phyloP scores from a whole-genome alignment of 2,888 invertebrate species.

The Oegoconia quadripuncta region DNA sequence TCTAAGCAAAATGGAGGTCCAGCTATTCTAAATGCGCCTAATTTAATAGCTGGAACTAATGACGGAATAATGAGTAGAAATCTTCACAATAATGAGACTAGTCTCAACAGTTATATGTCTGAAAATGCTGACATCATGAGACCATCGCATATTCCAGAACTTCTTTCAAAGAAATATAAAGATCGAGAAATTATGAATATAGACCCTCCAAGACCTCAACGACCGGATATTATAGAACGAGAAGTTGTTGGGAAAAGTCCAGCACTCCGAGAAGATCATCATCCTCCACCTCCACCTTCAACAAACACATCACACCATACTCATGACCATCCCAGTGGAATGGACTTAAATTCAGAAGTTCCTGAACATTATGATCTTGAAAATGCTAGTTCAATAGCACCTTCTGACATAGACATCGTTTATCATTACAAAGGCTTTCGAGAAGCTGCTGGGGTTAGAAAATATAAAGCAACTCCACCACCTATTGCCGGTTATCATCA shows the following conservation, averaged over 20 bases:
- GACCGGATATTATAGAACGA: constrained; percentile 96
- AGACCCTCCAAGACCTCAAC: constrained; percentile 87
- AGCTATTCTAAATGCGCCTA: constrained; percentile 84
- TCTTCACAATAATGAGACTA: constrained; percentile 84
- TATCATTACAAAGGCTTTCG: constrained; percentile 97
- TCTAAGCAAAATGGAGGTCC: constrained; percentile 88
- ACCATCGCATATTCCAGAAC: constrained; percentile 89
- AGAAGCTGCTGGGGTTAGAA: constrained; percentile 89
- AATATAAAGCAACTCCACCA: constrained; percentile 93
- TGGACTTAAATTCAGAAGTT: constrained; percentile 87
- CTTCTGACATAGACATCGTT: constrained; percentile 97
- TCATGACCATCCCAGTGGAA: constrained; percentile 85
- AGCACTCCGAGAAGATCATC: constrained; percentile 87
- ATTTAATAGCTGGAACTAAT: constrained; percentile 82
- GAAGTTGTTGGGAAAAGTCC: constrained; percentile 92
- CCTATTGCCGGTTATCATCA: constrained; percentile 87
- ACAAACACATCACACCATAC: constrained; percentile 84
- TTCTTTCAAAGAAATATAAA: constrained; percentile 93
- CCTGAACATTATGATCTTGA: constrained; percentile 98
- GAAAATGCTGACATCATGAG: constrained; percentile 87
- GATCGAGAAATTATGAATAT: constrained; percentile 88
- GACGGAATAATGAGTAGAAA: constrained; percentile 84
- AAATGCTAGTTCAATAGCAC: constrained; percentile 98
- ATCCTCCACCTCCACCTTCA: constrained; percentile 88
- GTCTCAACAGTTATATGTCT: constrained; percentile 84